Percentiles rank a stretch among this genome's conserved stretches.
These are phyloP conservation scores for Gadus macrocephalus DNA, from an alignment of 2,113 vertebrate species.

Conservation along the genomic window DNA sequence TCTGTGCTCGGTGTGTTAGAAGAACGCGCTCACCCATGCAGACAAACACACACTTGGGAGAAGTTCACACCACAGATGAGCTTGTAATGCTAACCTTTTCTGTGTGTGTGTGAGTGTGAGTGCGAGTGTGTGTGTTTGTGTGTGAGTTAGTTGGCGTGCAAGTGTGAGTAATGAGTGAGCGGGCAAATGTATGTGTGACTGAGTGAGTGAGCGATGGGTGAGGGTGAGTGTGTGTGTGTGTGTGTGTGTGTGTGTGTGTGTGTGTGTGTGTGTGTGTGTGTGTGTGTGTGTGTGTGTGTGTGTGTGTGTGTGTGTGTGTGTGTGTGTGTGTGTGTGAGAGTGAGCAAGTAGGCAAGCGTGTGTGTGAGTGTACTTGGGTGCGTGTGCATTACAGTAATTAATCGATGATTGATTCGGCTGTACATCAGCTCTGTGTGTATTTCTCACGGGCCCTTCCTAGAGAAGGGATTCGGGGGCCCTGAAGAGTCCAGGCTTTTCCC, in stretches of 20 bases:
- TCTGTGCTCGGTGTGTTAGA: too few species aligned
- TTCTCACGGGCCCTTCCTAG: too few species aligned
- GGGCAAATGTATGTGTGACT: conserved; percentile 7
- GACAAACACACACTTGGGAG: too few species aligned
- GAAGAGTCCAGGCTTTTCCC: too few species aligned
- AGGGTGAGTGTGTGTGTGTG: not conserved
- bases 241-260: conserved; percentile 9
- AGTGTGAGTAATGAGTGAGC: not conserved
- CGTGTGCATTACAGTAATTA: not conserved
- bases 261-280: conserved; percentile 8
- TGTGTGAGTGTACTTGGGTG: not conserved
- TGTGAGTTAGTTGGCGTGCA: conserved; percentile 6
- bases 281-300: not conserved
- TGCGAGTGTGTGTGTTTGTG: not conserved
- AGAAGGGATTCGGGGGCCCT: too few species aligned
- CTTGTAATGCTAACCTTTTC: not conserved
- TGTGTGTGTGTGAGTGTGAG: too few species aligned
- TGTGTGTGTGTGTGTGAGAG: not conserved
- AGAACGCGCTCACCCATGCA: too few species aligned
- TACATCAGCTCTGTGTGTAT: too few species aligned
- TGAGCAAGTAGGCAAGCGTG: not conserved
- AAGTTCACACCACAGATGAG: too few species aligned
- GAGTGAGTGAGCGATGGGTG: not conserved
- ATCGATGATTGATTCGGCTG: not conserved
- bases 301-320: not conserved